phyloP scores from a whole-genome alignment of 2,888 invertebrate genomes.

The Micoletzkya japonica region DNA sequence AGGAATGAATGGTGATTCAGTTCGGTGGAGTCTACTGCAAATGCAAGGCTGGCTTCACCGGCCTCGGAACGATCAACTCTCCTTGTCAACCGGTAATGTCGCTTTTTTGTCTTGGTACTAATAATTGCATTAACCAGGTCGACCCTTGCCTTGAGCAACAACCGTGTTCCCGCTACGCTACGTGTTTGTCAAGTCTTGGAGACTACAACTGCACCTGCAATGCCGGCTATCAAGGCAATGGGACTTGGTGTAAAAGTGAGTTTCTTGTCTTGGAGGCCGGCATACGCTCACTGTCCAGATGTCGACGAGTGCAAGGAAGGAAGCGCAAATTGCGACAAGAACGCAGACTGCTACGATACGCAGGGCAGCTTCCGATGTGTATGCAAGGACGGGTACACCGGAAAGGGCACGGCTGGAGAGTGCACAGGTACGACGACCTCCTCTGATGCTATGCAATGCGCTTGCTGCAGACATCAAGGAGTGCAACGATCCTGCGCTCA shows the following conservation, averaged over 20 bases:
- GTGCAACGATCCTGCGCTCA: constrained; percentile 18
- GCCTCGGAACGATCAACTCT: constrained; percentile 18
- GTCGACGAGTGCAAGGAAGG: constrained; percentile 7
- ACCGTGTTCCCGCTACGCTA: constrained; percentile 22
- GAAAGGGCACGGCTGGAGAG: constrained; percentile 21
- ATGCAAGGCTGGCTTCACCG: constrained; percentile 22
- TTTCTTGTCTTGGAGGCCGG: background rate
- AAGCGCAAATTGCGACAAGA: constrained; percentile 13
- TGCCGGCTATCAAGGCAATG: constrained; percentile 18
- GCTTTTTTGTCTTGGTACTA: no score
- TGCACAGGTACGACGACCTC: constrained; percentile 2
- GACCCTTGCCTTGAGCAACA: background rate
- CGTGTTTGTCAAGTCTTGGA: constrained; percentile 4
- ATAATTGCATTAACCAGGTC: no score
- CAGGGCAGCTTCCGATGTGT: constrained; percentile 17
- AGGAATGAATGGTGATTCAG: background rate
- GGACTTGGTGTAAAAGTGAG: constrained; percentile 28
- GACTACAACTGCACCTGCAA: constrained; percentile 23
- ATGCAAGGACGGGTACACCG: constrained; percentile 23
- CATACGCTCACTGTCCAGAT: background rate
- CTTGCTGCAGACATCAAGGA: constrained; percentile 28
- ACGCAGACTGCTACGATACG: constrained; percentile 11
- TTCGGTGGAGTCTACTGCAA: constrained; percentile 24
- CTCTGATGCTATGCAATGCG: background rate
- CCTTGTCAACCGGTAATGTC: constrained; percentile 20